These are phyloP conservation scores for Pseudochirops corinnae DNA, from an alignment of 2,797 vertebrate genomes.

Conservation along the genomic window DNA sequence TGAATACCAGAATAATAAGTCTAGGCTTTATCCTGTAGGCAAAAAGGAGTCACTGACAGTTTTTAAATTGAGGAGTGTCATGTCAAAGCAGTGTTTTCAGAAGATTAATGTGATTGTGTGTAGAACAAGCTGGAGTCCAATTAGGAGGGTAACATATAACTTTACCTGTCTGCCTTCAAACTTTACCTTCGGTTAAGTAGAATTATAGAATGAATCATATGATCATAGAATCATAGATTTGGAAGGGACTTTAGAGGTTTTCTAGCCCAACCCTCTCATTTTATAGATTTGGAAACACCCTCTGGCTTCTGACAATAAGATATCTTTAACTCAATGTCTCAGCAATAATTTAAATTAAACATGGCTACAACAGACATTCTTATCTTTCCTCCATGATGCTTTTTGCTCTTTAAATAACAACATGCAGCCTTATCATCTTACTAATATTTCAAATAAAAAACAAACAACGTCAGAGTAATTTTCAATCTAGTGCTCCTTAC, in stretches of 20 bases:
- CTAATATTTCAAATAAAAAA: background rate
- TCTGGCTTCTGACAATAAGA: background rate
- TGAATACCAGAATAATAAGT: background rate
- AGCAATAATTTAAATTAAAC: background rate
- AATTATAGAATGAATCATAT: constrained; percentile 5
- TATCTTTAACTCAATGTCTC: background rate
- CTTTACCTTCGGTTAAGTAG: background rate
- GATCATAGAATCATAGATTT: background rate
- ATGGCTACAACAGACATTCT: background rate
- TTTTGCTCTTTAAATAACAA: background rate
- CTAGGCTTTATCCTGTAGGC: background rate
- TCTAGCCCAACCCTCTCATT: background rate
- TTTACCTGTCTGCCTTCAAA: background rate
- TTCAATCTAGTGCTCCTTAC: background rate
- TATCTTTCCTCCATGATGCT: background rate
- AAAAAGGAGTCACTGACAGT: background rate
- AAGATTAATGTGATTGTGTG: background rate
- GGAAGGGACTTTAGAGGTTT: background rate
- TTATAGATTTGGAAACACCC: background rate
- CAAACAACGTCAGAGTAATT: background rate
- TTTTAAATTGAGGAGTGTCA: background rate
- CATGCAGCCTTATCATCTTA: background rate
- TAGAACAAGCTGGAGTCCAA: background rate
- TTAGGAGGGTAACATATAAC: background rate
- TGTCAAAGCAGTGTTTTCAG: background rate